Percentiles rank a stretch among this genome's conserved stretches.
Conservation (phyloP, 1,140 invertebrate genomes). For the Acromyrmex heyeri region DNA sequence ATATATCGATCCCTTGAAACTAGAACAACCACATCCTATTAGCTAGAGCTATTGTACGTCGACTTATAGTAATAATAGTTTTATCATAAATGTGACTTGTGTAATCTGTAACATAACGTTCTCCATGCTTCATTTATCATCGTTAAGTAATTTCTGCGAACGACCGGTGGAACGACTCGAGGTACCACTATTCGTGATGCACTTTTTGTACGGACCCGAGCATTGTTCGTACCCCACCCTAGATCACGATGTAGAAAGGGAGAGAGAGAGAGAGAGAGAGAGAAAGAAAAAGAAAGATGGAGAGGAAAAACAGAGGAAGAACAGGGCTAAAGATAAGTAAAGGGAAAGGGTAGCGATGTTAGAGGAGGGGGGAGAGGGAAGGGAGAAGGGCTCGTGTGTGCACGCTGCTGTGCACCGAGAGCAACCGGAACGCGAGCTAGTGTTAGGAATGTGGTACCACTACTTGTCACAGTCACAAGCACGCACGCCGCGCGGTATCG, state of each 20-base stretch:
- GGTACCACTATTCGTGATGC: constrained; percentile 32
- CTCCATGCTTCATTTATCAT: constrained; percentile 30
- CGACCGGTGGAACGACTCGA: constrained; percentile 29
- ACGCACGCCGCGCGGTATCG: constrained; percentile 66
- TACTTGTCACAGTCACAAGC: constrained; percentile 86
- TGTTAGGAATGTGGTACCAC: constrained; percentile 87
- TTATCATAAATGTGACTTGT: constrained; percentile 36
- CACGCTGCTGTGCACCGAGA: constrained; percentile 67
- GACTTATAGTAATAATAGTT: constrained; percentile 16
- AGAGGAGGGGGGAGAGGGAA: not conserved
- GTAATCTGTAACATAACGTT: constrained; percentile 6
- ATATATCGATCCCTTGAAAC: constrained; percentile 34
- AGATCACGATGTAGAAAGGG: not conserved
- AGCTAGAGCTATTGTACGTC: not conserved
- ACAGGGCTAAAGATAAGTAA: not conserved
- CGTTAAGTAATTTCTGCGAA: constrained; percentile 22
- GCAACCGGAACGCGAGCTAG: constrained; percentile 76
- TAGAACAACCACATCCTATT: constrained; percentile 24
- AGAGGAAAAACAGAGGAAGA: constrained; percentile 5
- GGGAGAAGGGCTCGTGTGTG: constrained; percentile 15
- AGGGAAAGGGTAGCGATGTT: not conserved
- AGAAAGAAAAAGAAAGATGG: too few relatives aligned
- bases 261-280: not conserved
- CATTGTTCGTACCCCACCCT: constrained; percentile 73
- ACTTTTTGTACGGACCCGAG: constrained; percentile 55